Evolutionary conservation across 2,888 invertebrate species (phyloP), one percentile per base, ranked within the genome.

Genomic region (Eristalis pertinax): DNA sequence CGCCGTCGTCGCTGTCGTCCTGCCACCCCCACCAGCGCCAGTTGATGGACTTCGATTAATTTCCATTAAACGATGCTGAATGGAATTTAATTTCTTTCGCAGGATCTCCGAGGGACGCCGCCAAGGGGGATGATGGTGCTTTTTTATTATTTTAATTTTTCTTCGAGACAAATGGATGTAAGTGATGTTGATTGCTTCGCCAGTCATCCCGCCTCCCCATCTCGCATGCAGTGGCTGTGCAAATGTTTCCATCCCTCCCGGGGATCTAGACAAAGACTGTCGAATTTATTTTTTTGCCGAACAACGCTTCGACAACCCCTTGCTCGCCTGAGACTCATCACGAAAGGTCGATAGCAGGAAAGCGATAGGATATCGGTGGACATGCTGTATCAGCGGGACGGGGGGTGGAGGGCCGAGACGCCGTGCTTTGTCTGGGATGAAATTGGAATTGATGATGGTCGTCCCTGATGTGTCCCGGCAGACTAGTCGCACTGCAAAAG

Each of bases 1-100:
- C 35, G 80, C 26, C 73, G 24, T 32, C 68, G 56, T 69, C 19
- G 22, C 24, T n/a, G 7, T 1, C 29, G 8, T 29, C 22, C 32
- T 7, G 56, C 35, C 24, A 26, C 4, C 29, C n/a, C 11, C 26
- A 19, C 24, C n/a, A 1, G 13, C 24, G 26, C n/a, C n/a, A n/a
- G n/a, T n/a, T 60, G 78, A 69, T 75, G 89, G 89, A 89, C 90
- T 90, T 90, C 90, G 90, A 90, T 91, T 90, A 91, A 90, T 90
- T 91, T 91, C 89, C 90, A 91, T 91, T 90, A 90, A 90, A 90
- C 91, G 85, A 89, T 89, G 90, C 90, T 91, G 89, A 91, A 90
- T 89, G 89, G 90, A 90, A 90, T 90, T 91, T 90, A 90, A 90
- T 90, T 91, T 90, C 89, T 87, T 89, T 89, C 87, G 85, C 84